These are phyloP conservation scores for Rhipidura dahli DNA, from an alignment of 2,113 vertebrate genomes.

Conservation along the genomic window DNA sequence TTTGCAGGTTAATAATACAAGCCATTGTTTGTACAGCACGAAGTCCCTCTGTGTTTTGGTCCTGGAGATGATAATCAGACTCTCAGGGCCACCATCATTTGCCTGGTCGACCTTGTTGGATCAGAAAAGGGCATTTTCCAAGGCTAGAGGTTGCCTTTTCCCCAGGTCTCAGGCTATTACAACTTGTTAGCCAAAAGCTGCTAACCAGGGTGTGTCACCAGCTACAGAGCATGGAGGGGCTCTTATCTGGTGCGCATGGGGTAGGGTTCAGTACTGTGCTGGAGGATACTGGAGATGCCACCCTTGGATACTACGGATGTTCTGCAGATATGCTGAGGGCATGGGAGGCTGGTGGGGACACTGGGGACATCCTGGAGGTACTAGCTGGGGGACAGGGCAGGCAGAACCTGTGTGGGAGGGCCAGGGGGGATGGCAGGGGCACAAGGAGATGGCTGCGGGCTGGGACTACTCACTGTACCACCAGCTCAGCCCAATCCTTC, in stretches of 20 bases:
- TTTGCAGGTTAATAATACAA: conserved; percentile 32
- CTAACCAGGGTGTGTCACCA: neutral
- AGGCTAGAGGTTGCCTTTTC: neutral
- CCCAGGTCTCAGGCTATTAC: neutral
- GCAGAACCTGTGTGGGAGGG: neutral
- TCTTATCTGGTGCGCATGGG: neutral
- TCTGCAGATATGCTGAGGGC: neutral
- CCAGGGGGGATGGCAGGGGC: neutral
- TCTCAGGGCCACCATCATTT: conserved; percentile 24
- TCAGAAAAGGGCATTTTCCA: neutral
- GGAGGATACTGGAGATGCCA: neutral
- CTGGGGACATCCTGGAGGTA: neutral
- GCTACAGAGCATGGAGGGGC: neutral
- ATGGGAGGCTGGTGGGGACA: neutral
- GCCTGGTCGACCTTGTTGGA: neutral
- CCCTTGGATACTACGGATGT: neutral
- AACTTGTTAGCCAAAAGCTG: neutral
- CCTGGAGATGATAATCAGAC: neutral
- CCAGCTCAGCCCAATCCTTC: neutral
- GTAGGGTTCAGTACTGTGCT: neutral
- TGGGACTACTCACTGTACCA: neutral
- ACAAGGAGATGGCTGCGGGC: neutral
- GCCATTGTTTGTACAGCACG: neutral
- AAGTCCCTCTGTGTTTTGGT: conserved; percentile 32
- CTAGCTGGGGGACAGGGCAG: neutral